Base-by-base conservation (phyloP, 2,888 invertebrate genomes). In the Choristoneura rosaceana region DNA sequence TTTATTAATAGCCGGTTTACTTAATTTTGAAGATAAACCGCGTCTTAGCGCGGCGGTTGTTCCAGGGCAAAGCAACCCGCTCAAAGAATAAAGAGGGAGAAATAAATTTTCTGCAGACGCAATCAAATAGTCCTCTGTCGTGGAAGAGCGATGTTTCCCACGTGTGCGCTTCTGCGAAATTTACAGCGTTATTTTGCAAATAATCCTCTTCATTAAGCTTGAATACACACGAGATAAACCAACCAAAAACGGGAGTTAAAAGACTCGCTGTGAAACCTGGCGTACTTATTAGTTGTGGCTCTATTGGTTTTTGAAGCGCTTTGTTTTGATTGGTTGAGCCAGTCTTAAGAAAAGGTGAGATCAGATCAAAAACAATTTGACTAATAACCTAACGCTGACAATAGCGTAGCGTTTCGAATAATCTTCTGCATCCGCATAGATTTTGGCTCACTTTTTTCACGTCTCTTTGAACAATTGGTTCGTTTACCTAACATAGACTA, bases 31-130 rank as follows among this genome's bases (percentile, higher is more conserved):
- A 64, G 73, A 74, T 69, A 71, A 74, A 71, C 76, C 66, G 60
- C 65, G 55, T 58, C 68, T 34, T 43, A 73, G 60, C 59, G 65
- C 65, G 69, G 69, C 55, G 66, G 69, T 66, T 34, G 70, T 63
- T 61, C 43, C 75, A 65, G 25, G 66, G 1, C 67, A 73, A 69
- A 75, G 74, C 75, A 75, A 73, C 75, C 63, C 68, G 71, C 77
- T 74, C 74, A 62, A 78, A 76, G 78, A 79, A 81, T 81, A 79
- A 81, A 81, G 79, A 50, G 75, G 69, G 71, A 64, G 74, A 75
- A 81, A 86, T 88, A 87, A 87, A 88, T 89, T 87, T 82, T 77
- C 77, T 74, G 81, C 80, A 81, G 83, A 83, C 82, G 85, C 83
- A 88, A 88, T 88, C 85, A 87, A 85, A 81, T 81, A 78, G 79